Conservation (phyloP, 2,113 vertebrate species). For the Tretioscincus oriximinensis region DNA sequence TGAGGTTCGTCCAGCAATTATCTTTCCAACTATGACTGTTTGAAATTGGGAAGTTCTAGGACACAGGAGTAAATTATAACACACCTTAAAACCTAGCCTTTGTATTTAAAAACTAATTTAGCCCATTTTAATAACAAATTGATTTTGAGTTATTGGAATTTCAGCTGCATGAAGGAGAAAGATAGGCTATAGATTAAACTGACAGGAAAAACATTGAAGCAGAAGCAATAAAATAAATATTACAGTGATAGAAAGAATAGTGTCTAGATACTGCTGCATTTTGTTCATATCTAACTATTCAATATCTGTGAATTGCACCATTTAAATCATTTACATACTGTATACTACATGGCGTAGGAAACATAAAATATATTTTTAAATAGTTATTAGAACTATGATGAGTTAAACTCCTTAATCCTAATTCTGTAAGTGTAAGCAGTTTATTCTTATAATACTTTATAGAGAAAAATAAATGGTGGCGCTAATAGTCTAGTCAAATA, state of each 20-base stretch:
- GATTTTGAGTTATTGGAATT: background rate
- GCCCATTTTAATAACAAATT: background rate
- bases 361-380: background rate
- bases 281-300: background rate
- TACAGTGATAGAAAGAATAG: background rate
- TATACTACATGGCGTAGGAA: background rate
- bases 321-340: background rate
- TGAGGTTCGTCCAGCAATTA: background rate
- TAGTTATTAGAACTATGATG: background rate
- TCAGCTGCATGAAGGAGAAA: background rate
- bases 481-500: slow-evolving; percentile 11
- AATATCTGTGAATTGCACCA: background rate
- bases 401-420: background rate
- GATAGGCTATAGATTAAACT: background rate
- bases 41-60: background rate
- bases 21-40: background rate
- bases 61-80: background rate
- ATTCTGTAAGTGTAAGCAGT: slow-evolving; percentile 1
- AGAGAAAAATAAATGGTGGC: background rate
- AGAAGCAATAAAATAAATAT: background rate
- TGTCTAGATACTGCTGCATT: background rate
- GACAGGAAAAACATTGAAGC: background rate
- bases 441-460: background rate
- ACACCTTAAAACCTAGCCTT: background rate
- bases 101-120: background rate